Evolutionary conservation across 2,113 vertebrate genomes (phyloP).

Genomic region (Deroptyus accipitrinus): DNA sequence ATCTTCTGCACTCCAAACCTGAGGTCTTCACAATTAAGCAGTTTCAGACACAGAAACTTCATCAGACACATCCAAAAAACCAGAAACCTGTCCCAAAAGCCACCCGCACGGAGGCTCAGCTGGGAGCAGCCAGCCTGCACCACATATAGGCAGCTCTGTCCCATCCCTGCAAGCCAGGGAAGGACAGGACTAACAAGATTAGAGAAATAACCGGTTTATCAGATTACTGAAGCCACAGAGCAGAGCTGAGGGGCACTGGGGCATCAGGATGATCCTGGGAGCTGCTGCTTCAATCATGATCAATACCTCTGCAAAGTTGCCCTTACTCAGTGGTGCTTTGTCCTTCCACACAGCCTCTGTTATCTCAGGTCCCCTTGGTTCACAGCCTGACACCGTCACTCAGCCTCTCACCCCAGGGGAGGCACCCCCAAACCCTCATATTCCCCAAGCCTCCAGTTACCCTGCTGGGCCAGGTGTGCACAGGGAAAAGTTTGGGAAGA

Average conservation of each 20-base stretch:
- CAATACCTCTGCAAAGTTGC: neutral
- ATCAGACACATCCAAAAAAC: neutral
- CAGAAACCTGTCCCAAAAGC: neutral
- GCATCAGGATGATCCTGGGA: neutral
- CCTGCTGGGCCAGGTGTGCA: accelerated
- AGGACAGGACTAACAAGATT: neutral
- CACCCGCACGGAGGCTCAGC: accelerated
- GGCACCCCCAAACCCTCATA: neutral
- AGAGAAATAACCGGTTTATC: neutral
- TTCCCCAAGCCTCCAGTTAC: no score
- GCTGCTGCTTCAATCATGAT: accelerated
- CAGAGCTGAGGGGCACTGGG: neutral
- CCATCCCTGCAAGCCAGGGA: neutral
- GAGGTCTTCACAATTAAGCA: neutral
- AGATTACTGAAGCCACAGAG: neutral
- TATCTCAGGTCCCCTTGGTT: neutral
- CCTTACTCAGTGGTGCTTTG: accelerated
- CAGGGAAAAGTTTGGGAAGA: neutral
- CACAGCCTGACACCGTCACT: neutral
- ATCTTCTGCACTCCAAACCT: neutral
- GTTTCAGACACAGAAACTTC: neutral
- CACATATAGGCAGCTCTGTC: neutral
- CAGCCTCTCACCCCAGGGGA: accelerated
- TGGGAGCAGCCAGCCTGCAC: neutral
- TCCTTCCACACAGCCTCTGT: neutral